Evolutionary conservation across 2,113 vertebrate species (phyloP), one percentile per base, ranked within the genome.

Genomic region (Gila orcuttii): DNA sequence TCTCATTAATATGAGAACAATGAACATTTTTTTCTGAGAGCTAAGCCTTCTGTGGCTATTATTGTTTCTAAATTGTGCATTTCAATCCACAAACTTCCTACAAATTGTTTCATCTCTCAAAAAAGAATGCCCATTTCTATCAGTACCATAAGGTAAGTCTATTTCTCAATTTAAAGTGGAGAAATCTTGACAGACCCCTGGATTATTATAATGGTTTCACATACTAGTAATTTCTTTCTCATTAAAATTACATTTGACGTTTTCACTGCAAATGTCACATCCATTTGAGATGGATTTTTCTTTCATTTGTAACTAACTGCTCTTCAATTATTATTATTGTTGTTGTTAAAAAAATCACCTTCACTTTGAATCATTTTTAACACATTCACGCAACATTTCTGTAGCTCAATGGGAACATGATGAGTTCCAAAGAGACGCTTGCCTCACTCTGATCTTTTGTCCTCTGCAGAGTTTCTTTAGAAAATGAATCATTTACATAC

Each of bases 171-270:
- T 74, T 73, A 73, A 73, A 42, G 21, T 21, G 21, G 19, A 12
- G 11, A 11, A 4, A 42, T 71, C 69, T 73, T 10, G 21, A n/a
- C 2, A 45, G 21, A 42, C 66, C 1, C 11, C 69, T 73, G 69
- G 21, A 45, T 12, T 74, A 9, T 15, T 17, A 74, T 47, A 25
- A 25, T 15, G 12, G 23, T 47, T 47, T 12, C 42, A 47, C 12
- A 25, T 25, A 74, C 69, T 74, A 73, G 69, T 74, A 4, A 47
- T 25, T 75, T 75, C n/a, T 75, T 47, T 47, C 69, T 73, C 39
- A 13, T 36, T 73, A 11, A 47, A 75, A 12, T 45, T 47, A 25
- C 42, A 25, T 74, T 74, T 74, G 47, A 47, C 23, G 0, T 25
- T 47, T 74, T 47, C 71, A 47, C 71, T 74, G 71, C 23, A 74